Evolutionary conservation across 35 echinoderm and acorn worm species (phyloP), one percentile per base, ranked within the genome.

Genomic region (Acanthaster planci): DNA sequence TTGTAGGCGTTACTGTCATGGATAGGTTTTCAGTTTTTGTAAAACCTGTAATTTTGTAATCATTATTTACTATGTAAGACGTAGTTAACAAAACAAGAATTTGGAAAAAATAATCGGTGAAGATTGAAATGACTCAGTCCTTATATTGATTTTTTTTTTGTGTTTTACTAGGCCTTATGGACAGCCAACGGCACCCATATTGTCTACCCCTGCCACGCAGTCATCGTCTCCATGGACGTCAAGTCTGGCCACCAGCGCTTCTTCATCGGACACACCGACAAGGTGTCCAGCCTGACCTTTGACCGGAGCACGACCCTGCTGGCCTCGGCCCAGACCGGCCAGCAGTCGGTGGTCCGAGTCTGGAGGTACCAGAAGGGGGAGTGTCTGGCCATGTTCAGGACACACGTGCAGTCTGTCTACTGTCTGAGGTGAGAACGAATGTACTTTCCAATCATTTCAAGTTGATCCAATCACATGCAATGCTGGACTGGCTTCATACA

Each of bases 191-290:
- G 94, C 23, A 92, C 84, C 40, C 83, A 90, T 78, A 84, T 93
- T 35, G 85, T 97, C 26, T 97, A 97, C 60, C 94, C 94, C 27
- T 93, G 94, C 68, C 94, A 97, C 80, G 90, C 94, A 35, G 94
- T 97, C 26, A 87, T 97, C 16, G 91, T 93, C 12, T 37, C 87
- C 53, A 97, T 93, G 90, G 84, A 87, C 59, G 83, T 89, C 67
- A 80, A 47, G 27, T 83, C 67, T 26, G 90, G 91, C 18, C 78
- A 87, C 10, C 91, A 93, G 78, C 83, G 91, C 78, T 97, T 93
- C 87, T 93, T 97, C 42, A 90, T 97, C 36, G 94, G 94, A 31
- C 94, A 97, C 78, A 97, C 94, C 8, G 90, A 97, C 59, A 93
- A 97, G 91, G 86, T 99, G 0, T 99, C 96, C 0, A 82, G 89